These are phyloP conservation scores for Amblyraja radiata DNA, from an alignment of 2,797 vertebrate species.

Conservation along the genomic window DNA sequence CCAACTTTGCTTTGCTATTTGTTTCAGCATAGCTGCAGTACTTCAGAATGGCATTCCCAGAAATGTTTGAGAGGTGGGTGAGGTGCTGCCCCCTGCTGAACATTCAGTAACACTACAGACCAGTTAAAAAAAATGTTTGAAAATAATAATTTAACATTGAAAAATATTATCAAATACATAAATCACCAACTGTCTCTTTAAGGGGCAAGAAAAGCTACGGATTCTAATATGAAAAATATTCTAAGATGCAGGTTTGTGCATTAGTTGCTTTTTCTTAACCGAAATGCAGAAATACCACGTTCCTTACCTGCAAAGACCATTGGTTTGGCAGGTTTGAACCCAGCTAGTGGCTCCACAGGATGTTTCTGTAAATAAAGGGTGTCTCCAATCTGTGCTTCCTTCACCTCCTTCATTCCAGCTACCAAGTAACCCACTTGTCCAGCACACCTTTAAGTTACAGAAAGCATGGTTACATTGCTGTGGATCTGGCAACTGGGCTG, in stretches of 20 bases:
- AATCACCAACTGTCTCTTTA: neutral
- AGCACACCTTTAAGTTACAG: constrained; percentile 67
- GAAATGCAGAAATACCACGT: neutral
- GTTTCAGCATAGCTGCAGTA: too few species aligned
- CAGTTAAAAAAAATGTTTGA: neutral
- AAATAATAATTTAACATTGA: neutral
- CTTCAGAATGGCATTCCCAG: too few species aligned
- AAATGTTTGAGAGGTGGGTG: too few species aligned
- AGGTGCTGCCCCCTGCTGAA: neutral
- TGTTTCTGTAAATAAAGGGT: constrained; percentile 77
- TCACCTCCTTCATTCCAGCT: constrained; percentile 92
- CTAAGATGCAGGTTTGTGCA: neutral
- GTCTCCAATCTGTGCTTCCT: constrained; percentile 95
- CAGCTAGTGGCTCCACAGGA: constrained; percentile 80
- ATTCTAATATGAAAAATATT: neutral
- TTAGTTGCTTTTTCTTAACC: neutral
- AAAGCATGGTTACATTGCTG: neutral
- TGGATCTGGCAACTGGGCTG: too few species aligned
- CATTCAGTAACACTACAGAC: neutral
- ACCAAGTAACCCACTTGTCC: constrained; percentile 93
- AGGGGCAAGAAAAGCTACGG: neutral
- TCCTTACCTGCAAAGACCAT: constrained; percentile 95
- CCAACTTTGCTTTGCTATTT: too few species aligned
- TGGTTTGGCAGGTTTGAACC: constrained; percentile 87
- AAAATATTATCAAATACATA: neutral